A percentile compares a stretch with the other conserved stretches of the same genome.
These are phyloP conservation scores for Tetrapedia diversipes DNA, from an alignment of 2,888 invertebrate species.

Conservation along the genomic window DNA sequence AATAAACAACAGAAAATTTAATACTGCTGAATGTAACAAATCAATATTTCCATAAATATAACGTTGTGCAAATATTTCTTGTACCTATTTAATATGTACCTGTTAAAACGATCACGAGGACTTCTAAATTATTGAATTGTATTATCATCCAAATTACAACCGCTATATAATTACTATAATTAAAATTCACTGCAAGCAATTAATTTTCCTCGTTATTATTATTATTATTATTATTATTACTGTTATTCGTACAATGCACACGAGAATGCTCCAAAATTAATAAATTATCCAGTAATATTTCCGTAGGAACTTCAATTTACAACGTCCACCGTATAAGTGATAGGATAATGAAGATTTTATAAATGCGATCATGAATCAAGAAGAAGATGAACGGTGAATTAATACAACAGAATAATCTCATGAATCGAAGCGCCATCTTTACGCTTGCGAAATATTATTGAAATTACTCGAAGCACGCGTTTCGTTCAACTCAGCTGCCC, in stretches of 20 bases:
- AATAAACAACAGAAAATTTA: no score
- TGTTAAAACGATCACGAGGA: no score
- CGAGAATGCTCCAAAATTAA: background rate
- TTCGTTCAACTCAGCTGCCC: background rate
- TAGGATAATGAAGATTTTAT: background rate
- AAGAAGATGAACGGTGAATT: background rate
- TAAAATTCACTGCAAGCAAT: background rate
- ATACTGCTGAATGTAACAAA: no score
- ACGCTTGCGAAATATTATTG: background rate
- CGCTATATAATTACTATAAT: slow-evolving; percentile 2
- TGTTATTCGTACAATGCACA: background rate
- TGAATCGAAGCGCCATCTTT: no score
- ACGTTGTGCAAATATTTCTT: no score
- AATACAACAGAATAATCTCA: background rate
- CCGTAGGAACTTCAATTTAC: background rate
- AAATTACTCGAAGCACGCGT: background rate
- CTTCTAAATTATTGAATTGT: background rate
- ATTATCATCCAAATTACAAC: background rate
- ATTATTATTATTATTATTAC: no score
- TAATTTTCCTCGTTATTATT: no score
- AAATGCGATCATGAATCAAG: background rate
- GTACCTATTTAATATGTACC: no score
- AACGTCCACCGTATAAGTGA: background rate
- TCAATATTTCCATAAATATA: no score
- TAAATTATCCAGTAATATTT: background rate